phyloP scores from a whole-genome alignment of 1,140 invertebrate genomes.

The Hypothenemus hampei region DNA sequence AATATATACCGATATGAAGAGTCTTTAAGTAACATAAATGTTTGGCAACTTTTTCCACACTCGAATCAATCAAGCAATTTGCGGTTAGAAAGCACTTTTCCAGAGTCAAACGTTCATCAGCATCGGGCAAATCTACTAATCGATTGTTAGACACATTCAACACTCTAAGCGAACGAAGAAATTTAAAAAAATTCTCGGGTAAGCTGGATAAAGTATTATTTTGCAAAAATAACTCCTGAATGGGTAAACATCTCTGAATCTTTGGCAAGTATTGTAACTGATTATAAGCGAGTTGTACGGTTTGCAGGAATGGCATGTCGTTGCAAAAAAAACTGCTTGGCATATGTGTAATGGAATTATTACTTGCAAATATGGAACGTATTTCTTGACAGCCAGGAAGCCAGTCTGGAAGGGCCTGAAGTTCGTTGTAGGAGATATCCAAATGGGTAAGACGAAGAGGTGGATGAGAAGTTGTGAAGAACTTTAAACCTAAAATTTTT shows the following conservation, averaged over 20 bases:
- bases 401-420: conserved; percentile 72
- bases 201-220: conserved; percentile 69
- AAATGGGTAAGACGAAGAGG: conserved; percentile 66
- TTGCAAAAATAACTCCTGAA: conserved; percentile 69
- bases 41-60: conserved; percentile 53
- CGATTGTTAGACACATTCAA: conserved; percentile 77
- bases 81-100: conserved; percentile 71
- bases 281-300: conserved; percentile 71
- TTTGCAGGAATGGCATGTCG: conserved; percentile 63
- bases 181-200: conserved; percentile 70
- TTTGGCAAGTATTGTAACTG: conserved; percentile 64
- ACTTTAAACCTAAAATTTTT: conserved; percentile 59
- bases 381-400: conserved; percentile 68
- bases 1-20: conserved; percentile 51
- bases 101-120: conserved; percentile 53
- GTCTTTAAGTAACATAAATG: conserved; percentile 61
- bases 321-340: conserved; percentile 69
- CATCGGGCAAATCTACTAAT: conserved; percentile 60
- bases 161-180: conserved; percentile 63
- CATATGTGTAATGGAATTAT: conserved; percentile 64
- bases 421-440: conserved; percentile 72
- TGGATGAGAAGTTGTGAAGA: conserved; percentile 57
- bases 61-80: conserved; percentile 70
- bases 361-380: conserved; percentile 65
- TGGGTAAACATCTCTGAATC: conserved; percentile 59